Base-by-base conservation (phyloP, 1,140 invertebrate species). In the Aphelenchoides besseyi region DNA sequence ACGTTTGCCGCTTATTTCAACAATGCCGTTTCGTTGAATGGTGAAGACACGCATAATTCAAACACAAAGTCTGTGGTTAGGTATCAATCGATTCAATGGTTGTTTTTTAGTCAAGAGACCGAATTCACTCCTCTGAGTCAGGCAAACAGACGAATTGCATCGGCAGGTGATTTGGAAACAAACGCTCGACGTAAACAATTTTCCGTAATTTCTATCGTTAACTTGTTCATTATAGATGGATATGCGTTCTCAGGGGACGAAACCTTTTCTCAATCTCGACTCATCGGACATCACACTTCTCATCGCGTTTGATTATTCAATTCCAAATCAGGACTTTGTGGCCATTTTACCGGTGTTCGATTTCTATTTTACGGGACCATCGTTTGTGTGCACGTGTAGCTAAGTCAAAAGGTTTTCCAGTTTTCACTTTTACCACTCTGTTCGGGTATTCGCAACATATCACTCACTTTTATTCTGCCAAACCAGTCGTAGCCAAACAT, bases 171-270 rank as follows among this genome's bases (percentile, higher is more conserved):
- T 23, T 33, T 66, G 26, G 63, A 66, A 32, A 37, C 0, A 12
- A 33, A 66, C 16, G 63, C 63, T 1, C 30, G 36, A 12, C 36
- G 63, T 66, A 53, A 66, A n/a, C n/a, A n/a, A n/a, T 26, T 66
- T 8, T 37, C 36, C 59, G 26, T 30, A 23, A 36, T 66, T 1
- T 29, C 32, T 37, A 66, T 37, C 1, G 1, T 66, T n/a, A 26
- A 66, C 9, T n/a, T n/a, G 63, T 29, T 53, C 36, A 63, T 82
- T 86, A 75, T 88, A 96, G 93, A 95, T 90, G 95, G 95, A 71
- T 98, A 92, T 88, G 95, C 95, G 73, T 98, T 98, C 88, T 97
- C 95, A 97, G 93, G 30, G 93, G 30, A 66, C 84, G 94, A 93
- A 71, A 91, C 90, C 79, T 91, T 97, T 52, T 90, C 91, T 30